Percentiles rank a stretch among this genome's conserved stretches.
Evolutionary conservation across 2,113 vertebrate genomes (phyloP).

Genomic region (Syngnathus scovelli): DNA sequence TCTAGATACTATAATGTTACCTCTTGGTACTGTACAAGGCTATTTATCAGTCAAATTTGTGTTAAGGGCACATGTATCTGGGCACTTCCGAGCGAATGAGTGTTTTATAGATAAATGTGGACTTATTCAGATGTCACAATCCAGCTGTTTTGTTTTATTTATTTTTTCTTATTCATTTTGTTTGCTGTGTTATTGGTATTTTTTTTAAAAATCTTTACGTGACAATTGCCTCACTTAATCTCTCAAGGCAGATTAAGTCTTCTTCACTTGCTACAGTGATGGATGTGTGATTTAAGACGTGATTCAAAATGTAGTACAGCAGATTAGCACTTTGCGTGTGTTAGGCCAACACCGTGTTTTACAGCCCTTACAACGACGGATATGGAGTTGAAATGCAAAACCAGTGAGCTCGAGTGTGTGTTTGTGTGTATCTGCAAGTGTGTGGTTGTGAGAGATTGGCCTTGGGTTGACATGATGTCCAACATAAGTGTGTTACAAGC

Average conservation of each 20-base stretch:
- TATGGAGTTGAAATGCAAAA: slow-evolving; percentile 45
- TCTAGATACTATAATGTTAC: neutral
- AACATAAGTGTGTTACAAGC: slow-evolving; percentile 64
- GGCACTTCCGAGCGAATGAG: too few species aligned
- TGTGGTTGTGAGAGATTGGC: slow-evolving; percentile 56
- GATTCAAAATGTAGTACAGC: slow-evolving; percentile 58
- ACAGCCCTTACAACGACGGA: slow-evolving; percentile 59
- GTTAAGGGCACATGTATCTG: too few species aligned
- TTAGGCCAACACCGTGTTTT: slow-evolving; percentile 60
- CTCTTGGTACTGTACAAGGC: too few species aligned
- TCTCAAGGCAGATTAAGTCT: slow-evolving; percentile 52
- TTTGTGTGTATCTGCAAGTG: slow-evolving; percentile 23
- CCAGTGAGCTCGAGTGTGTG: slow-evolving; percentile 12
- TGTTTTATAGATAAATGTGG: too few species aligned
- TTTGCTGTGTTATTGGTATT: too few species aligned
- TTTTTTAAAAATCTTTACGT: too few species aligned
- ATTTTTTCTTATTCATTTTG: too few species aligned
- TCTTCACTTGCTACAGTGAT: slow-evolving; percentile 43
- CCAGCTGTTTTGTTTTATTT: too few species aligned
- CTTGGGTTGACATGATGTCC: slow-evolving; percentile 60
- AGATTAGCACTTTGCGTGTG: slow-evolving; percentile 43
- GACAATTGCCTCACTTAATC: slow-evolving; percentile 39
- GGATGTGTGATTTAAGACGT: slow-evolving; percentile 58
- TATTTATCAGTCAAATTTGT: too few species aligned
- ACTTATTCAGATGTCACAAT: too few species aligned